Conservation (phyloP, 2,113 vertebrate species). For the Mionectes macconnelli region DNA sequence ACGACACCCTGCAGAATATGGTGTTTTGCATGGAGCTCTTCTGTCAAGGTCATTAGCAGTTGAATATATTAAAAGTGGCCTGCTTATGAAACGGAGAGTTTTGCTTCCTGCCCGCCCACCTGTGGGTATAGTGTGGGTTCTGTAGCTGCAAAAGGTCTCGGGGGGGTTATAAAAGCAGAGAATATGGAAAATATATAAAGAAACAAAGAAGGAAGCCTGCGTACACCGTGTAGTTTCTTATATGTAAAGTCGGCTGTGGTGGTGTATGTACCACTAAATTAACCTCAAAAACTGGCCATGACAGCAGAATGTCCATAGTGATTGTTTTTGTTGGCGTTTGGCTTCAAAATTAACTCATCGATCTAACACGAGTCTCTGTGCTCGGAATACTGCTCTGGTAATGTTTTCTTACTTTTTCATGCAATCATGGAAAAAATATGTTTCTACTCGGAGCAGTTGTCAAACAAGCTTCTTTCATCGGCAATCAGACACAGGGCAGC, state of each 20-base stretch:
- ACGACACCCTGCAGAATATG: constrained; percentile 44
- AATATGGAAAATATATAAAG: constrained; percentile 73
- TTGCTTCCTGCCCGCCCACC: constrained; percentile 67
- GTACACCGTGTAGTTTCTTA: constrained; percentile 26
- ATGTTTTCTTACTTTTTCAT: constrained; percentile 76
- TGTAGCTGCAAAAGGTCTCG: constrained; percentile 57
- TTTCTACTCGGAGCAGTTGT: constrained; percentile 85
- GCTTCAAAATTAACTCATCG: constrained; percentile 85
- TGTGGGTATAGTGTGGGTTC: constrained; percentile 69
- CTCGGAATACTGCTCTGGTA: constrained; percentile 78
- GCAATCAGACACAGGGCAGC: constrained; percentile 86
- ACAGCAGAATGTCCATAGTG: constrained; percentile 79
- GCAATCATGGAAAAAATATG: constrained; percentile 89
- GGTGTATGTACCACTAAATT: constrained; percentile 60
- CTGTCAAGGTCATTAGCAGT: constrained; percentile 65
- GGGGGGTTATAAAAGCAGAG: constrained; percentile 65
- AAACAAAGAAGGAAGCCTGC: constrained; percentile 55
- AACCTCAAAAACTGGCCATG: constrained; percentile 82
- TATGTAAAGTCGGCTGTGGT: constrained; percentile 46
- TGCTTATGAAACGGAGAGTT: constrained; percentile 60
- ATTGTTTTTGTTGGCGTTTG: constrained; percentile 88
- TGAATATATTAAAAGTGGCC: constrained; percentile 60
- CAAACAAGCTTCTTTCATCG: constrained; percentile 89
- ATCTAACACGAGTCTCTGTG: constrained; percentile 80
- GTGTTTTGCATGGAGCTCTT: constrained; percentile 55